Conservation (phyloP, 2,888 invertebrate genomes). For the Axea sp. region DNA sequence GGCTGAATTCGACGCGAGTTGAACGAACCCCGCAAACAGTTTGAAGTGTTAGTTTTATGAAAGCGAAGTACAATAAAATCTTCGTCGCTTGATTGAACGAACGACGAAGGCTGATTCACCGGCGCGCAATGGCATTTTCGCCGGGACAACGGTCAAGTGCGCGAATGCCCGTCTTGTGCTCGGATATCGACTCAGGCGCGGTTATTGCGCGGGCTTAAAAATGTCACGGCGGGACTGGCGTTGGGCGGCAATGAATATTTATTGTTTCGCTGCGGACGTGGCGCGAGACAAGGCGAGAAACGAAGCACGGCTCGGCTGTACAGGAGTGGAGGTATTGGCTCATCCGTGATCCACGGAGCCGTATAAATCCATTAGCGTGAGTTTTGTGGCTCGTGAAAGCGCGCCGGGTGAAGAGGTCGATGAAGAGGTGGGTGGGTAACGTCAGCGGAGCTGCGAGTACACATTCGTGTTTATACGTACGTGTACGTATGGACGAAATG, state of each 20-base stretch:
- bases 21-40: slow-evolving; percentile 11
- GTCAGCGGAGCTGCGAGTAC: slow-evolving; percentile 28
- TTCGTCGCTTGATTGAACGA: slow-evolving; percentile 15
- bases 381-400: slow-evolving; percentile 59
- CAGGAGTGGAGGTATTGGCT: slow-evolving; percentile 30
- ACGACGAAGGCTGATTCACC: slow-evolving; percentile 8
- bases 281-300: slow-evolving; percentile 10
- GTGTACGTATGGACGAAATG: slow-evolving; percentile 20
- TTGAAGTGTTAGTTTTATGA: slow-evolving; percentile 17
- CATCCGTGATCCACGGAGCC: slow-evolving; percentile 46
- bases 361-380: slow-evolving; percentile 67
- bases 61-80: slow-evolving; percentile 19
- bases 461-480: slow-evolving; percentile 33
- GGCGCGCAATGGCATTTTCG: slow-evolving; percentile 32
- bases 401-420: slow-evolving; percentile 46
- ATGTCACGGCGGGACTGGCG: slow-evolving; percentile 25
- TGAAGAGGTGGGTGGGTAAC: slow-evolving; percentile 44
- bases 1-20: not conserved
- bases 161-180: not conserved
- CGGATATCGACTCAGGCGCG: slow-evolving; percentile 20
- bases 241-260: slow-evolving; percentile 27
- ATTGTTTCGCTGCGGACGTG: slow-evolving; percentile 16
- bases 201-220: slow-evolving; percentile 16
- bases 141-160: not conserved
- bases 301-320: slow-evolving; percentile 6